These are phyloP conservation scores for Pammene fasciana DNA, from an alignment of 2,888 invertebrate species.

Conservation along the genomic window DNA sequence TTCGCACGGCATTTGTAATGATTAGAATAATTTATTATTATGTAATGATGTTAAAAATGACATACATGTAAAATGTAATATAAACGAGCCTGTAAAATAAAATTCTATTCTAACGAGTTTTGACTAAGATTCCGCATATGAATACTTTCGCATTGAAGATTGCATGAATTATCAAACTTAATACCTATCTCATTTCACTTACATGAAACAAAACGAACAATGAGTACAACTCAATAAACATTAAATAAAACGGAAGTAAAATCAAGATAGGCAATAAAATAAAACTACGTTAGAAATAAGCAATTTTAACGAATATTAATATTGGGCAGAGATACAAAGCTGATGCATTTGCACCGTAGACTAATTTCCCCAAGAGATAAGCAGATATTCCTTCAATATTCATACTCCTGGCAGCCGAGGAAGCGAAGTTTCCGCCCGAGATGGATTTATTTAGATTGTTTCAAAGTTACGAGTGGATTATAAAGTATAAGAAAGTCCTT, in stretches of 20 bases:
- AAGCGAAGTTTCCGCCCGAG: slow-evolving; percentile 23
- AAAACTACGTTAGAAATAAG: not conserved
- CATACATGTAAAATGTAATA: too few species aligned
- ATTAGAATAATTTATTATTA: not conserved
- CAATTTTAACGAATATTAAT: not conserved
- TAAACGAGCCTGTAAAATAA: too few species aligned
- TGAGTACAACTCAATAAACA: too few species aligned
- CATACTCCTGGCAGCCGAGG: slow-evolving; percentile 55
- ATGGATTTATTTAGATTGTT: slow-evolving; percentile 41
- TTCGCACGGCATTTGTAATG: not conserved
- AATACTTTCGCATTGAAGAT: too few species aligned
- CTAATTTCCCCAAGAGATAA: slow-evolving; percentile 55
- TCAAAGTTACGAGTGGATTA: slow-evolving; percentile 32
- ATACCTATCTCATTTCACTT: too few species aligned
- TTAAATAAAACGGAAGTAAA: too few species aligned
- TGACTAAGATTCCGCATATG: too few species aligned
- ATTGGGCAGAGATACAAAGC: not conserved
- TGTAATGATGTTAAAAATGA: not conserved
- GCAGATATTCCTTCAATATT: slow-evolving; percentile 63
- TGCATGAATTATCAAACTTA: too few species aligned
- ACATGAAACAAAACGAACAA: too few species aligned
- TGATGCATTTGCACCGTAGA: slow-evolving; percentile 42
- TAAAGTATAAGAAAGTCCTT: slow-evolving; percentile 23
- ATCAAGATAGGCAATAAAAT: not conserved
- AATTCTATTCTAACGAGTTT: too few species aligned